Evolutionary conservation across 2,888 invertebrate genomes (phyloP).

Genomic region (Conops quadrifasciatus): DNA sequence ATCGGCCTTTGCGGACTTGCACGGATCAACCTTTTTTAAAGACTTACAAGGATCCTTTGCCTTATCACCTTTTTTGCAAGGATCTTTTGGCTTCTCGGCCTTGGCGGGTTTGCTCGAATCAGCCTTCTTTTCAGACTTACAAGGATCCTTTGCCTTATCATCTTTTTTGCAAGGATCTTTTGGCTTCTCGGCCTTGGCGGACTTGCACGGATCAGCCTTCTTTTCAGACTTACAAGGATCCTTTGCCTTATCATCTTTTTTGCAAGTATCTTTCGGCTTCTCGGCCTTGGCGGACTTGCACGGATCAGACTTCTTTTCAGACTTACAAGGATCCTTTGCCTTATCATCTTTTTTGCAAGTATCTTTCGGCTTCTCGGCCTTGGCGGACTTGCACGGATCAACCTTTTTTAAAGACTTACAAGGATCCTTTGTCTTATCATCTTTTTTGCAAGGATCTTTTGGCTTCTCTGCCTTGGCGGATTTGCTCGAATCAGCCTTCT

Average conservation of each 20-base stretch:
- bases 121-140: slow-evolving; percentile 5
- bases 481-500: slow-evolving; percentile 30
- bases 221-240: slow-evolving; percentile 10
- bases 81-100: too few species aligned
- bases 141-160: slow-evolving; percentile 17
- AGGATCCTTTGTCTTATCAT: slow-evolving; percentile 32
- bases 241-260: slow-evolving; percentile 17
- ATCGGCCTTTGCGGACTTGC: slow-evolving; percentile 1
- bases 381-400: slow-evolving; percentile 26
- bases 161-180: slow-evolving; percentile 19
- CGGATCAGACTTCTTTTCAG: slow-evolving; percentile 27
- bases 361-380: slow-evolving; percentile 28
- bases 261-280: slow-evolving; percentile 34
- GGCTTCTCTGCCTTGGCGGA: slow-evolving; percentile 29
- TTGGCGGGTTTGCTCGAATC: slow-evolving; percentile 37
- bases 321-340: slow-evolving; percentile 35
- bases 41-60: slow-evolving; percentile 22
- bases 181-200: too few species aligned
- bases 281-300: slow-evolving; percentile 23
- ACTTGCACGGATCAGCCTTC: slow-evolving; percentile 35
- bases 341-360: slow-evolving; percentile 29
- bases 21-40: slow-evolving; percentile 3
- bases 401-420: slow-evolving; percentile 31
- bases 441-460: slow-evolving; percentile 32
- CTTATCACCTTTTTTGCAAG: slow-evolving; percentile 27